Percentiles rank a stretch among this genome's conserved stretches.
phyloP scores from a whole-genome alignment of 2,888 invertebrate genomes.

The Nemoura dubitans region DNA sequence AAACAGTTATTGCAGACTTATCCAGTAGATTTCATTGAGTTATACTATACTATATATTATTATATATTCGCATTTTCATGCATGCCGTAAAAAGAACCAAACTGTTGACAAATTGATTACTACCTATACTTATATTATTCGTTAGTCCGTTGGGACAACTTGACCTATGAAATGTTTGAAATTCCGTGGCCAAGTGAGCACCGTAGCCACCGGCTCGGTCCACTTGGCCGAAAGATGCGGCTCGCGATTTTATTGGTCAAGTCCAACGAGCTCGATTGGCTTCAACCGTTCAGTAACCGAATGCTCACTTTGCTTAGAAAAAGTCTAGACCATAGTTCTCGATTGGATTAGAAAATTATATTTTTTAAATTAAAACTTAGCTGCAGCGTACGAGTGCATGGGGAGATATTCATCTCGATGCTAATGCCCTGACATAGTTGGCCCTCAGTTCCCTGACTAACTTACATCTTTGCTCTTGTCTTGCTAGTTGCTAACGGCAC shows the following conservation, averaged over 20 bases:
- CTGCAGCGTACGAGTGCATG: conserved; percentile 4
- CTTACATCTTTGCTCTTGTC: background rate
- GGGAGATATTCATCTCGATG: conserved; percentile 4
- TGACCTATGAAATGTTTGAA: conserved; percentile 1
- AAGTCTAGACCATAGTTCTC: conserved; percentile 8
- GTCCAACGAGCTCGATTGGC: conserved; percentile 2
- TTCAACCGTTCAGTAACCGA: background rate
- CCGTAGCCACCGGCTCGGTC: background rate
- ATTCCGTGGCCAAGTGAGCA: background rate
- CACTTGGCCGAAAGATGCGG: background rate
- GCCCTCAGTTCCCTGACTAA: conserved; percentile 12
- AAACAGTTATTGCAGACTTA: conserved; percentile 7
- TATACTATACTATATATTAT: background rate
- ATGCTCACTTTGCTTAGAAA: background rate
- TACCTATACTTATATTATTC: conserved; percentile 12
- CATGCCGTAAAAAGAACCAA: conserved; percentile 27
- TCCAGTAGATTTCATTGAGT: conserved; percentile 24
- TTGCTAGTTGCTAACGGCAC: background rate
- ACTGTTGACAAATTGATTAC: background rate
- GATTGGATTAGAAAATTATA: background rate
- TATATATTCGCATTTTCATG: conserved; percentile 24
- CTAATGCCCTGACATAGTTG: conserved; percentile 2
- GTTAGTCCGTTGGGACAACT: background rate
- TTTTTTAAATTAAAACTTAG: conserved; percentile 1
- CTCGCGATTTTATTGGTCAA: conserved; percentile 12